Evolutionary conservation across 2,888 invertebrate genomes (phyloP).

Genomic region (Halocaridina rubra): DNA sequence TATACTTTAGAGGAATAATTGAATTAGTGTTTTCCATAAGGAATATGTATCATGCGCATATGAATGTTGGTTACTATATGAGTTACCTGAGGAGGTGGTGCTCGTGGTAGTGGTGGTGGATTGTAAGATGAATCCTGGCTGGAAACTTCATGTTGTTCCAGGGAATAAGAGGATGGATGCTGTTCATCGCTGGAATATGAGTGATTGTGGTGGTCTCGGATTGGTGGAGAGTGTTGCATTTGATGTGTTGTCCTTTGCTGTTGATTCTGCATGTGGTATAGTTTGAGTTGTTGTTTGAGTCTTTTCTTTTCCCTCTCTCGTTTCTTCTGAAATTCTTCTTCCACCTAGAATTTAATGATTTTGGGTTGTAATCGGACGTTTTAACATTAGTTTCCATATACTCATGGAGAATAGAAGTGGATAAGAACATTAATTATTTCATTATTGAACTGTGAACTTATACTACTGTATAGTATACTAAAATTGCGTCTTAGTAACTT

Average conservation of each 20-base stretch:
- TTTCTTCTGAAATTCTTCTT: slow-evolving; percentile 88
- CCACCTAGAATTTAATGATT: slow-evolving; percentile 42
- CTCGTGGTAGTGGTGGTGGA: slow-evolving; percentile 39
- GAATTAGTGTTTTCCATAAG: too few species aligned
- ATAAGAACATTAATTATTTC: too few species aligned
- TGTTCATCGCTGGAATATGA: slow-evolving; percentile 53
- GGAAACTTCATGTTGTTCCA: slow-evolving; percentile 41
- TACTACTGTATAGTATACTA: background rate
- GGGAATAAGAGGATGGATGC: slow-evolving; percentile 41
- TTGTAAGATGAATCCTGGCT: slow-evolving; percentile 26
- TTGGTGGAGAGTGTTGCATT: background rate
- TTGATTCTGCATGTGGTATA: slow-evolving; percentile 53
- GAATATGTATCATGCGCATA: too few species aligned
- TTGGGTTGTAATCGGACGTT: background rate
- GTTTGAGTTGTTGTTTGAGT: slow-evolving; percentile 55
- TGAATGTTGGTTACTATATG: too few species aligned
- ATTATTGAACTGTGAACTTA: too few species aligned
- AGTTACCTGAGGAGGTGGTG: slow-evolving; percentile 35
- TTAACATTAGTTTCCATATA: too few species aligned
- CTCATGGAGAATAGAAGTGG: too few species aligned
- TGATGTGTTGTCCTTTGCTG: slow-evolving; percentile 13
- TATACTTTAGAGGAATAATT: too few species aligned
- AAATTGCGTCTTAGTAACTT: background rate
- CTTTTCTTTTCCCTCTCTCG: slow-evolving; percentile 73
- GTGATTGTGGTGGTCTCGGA: slow-evolving; percentile 14